Conservation (phyloP, 1,140 invertebrate genomes). For the Colletes gigas region DNA sequence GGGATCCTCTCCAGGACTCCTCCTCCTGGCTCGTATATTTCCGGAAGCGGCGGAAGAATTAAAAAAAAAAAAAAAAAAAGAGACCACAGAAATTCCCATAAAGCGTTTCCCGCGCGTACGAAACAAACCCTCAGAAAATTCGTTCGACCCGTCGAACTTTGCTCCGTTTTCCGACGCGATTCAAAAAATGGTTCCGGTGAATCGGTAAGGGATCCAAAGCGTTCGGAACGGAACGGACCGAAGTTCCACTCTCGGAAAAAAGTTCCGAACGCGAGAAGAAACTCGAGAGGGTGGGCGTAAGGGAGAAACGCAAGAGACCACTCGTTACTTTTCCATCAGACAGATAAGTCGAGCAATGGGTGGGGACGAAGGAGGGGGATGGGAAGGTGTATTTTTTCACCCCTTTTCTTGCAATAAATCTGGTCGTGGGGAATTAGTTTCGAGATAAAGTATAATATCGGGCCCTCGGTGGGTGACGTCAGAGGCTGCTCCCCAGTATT, state of each 20-base stretch:
- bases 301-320: neutral
- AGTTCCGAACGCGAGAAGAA: neutral
- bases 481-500: conserved; percentile 75
- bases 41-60: conserved; percentile 22
- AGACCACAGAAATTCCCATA: neutral
- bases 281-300: neutral
- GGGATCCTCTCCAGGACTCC: conserved; percentile 34
- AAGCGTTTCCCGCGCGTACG: neutral
- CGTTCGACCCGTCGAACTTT: neutral
- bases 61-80: conserved; percentile 12
- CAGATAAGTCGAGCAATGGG: conserved; percentile 64
- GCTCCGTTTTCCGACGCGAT: too few species aligned
- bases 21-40: conserved; percentile 38
- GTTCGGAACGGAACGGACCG: neutral
- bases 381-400: conserved; percentile 71
- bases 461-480: conserved; percentile 74
- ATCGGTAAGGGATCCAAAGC: too few species aligned
- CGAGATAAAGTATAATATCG: conserved; percentile 78
- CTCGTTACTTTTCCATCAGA: conserved; percentile 67
- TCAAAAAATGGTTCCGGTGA: too few species aligned
- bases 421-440: conserved; percentile 77
- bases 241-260: neutral
- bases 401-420: conserved; percentile 77
- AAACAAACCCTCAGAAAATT: neutral
- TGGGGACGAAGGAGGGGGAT: conserved; percentile 30